Conservation (phyloP, 2,888 invertebrate genomes). For the Anaspis maculata region DNA sequence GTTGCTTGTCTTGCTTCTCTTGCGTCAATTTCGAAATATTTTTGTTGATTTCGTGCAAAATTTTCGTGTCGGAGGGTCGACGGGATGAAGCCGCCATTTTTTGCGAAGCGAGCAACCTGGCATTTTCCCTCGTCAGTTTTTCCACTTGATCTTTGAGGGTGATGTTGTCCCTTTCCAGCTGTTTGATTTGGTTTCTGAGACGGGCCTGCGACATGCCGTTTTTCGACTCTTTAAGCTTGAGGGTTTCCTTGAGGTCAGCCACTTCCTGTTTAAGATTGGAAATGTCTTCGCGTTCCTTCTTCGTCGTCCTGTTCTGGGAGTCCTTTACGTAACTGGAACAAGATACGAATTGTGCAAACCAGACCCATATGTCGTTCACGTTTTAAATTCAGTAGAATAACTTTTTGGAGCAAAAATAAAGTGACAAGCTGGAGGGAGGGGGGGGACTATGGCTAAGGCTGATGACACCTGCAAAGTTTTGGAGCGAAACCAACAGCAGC, state of each 20-base stretch:
- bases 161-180: slow-evolving; percentile 61
- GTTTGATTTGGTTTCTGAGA: slow-evolving; percentile 64
- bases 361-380: no score
- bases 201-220: slow-evolving; percentile 65
- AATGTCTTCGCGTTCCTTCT: slow-evolving; percentile 64
- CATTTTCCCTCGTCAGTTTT: slow-evolving; percentile 58
- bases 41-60: slow-evolving; percentile 68
- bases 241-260: slow-evolving; percentile 55
- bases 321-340: slow-evolving; percentile 51
- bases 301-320: slow-evolving; percentile 55
- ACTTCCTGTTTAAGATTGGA: slow-evolving; percentile 56
- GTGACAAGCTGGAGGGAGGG: no score
- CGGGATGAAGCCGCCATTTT: slow-evolving; percentile 45
- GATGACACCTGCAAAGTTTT: no score
- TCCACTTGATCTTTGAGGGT: slow-evolving; percentile 58
- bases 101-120: slow-evolving; percentile 53
- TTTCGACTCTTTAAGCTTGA: slow-evolving; percentile 64
- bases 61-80: slow-evolving; percentile 57
- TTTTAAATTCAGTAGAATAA: no score
- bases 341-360: no score
- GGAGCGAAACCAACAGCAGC: no score
- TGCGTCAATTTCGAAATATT: slow-evolving; percentile 45
- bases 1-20: slow-evolving; percentile 16
- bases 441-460: no score
- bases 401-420: no score